Conservation (phyloP, 2,797 vertebrate species). For the Toxotes lorentzi region DNA sequence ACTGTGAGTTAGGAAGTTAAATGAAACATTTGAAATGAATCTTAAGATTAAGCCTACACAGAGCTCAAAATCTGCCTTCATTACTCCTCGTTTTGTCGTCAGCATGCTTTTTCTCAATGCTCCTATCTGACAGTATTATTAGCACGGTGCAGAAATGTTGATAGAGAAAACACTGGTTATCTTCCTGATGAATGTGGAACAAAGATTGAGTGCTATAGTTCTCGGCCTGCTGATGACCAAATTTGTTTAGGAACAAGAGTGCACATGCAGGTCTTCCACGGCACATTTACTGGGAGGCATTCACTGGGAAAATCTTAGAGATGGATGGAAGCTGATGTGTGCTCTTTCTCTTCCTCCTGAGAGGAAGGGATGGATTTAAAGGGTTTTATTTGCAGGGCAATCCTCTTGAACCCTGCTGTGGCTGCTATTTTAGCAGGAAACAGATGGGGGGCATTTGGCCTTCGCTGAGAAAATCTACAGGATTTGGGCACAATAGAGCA, state of each 20-base stretch:
- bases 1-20: background rate
- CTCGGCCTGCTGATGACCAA: constrained; percentile 37
- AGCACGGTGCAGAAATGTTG: constrained; percentile 34
- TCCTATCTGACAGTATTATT: constrained; percentile 28
- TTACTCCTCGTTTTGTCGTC: constrained; percentile 19
- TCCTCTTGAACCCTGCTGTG: constrained; percentile 63
- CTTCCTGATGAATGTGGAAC: constrained; percentile 44
- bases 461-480: constrained; percentile 20
- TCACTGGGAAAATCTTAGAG: constrained; percentile 60
- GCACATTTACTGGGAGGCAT: constrained; percentile 69
- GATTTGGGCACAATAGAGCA: constrained; percentile 43
- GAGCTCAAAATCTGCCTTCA: constrained; percentile 4
- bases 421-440: constrained; percentile 67
- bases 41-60: background rate
- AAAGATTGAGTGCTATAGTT: constrained; percentile 12
- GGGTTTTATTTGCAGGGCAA: constrained; percentile 62
- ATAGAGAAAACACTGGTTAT: constrained; percentile 42
- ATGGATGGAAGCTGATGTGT: constrained; percentile 50
- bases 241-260: constrained; percentile 42
- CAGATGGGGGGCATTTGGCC: constrained; percentile 60
- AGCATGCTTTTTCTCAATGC: constrained; percentile 9
- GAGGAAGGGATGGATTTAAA: constrained; percentile 73
- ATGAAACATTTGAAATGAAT: constrained; percentile 8
- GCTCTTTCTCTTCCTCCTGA: constrained; percentile 61
- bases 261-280: constrained; percentile 42